Evolutionary conservation across 2,113 vertebrate species (phyloP).

Genomic region (Xenopus borealis): DNA sequence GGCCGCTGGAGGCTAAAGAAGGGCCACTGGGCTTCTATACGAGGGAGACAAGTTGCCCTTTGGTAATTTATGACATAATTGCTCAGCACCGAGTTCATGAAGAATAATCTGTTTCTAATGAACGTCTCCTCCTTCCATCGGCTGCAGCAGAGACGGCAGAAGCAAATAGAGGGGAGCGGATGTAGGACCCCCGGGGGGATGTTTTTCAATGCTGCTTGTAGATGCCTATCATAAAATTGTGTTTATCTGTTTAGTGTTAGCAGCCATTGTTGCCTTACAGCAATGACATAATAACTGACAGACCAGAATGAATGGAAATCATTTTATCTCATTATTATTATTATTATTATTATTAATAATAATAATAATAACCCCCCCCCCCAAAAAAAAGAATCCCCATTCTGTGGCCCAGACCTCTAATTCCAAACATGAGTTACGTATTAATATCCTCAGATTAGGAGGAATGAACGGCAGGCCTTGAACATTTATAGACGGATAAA

Average conservation of each 20-base stretch:
- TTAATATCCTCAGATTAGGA: no score
- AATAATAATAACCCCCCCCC: no score
- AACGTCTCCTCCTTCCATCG: conserved; percentile 25
- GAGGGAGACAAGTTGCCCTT: conserved; percentile 10
- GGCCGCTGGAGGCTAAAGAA: no score
- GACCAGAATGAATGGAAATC: no score
- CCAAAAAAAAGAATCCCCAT: no score
- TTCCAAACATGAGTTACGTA: no score
- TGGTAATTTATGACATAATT: conserved; percentile 44
- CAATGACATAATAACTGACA: conserved; percentile 25
- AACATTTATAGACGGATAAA: no score
- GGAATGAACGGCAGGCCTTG: no score
- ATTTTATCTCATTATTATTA: no score
- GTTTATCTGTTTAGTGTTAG: conserved; percentile 38
- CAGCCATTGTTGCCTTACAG: conserved; percentile 15
- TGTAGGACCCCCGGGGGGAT: not conserved
- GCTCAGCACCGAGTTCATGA: conserved; percentile 20
- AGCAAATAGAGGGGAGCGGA: not conserved
- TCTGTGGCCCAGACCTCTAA: no score
- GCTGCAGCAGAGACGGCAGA: conserved; percentile 3
- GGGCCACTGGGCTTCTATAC: conserved; percentile 3
- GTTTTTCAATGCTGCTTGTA: conserved; percentile 10
- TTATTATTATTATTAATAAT: no score
- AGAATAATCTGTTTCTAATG: conserved; percentile 44
- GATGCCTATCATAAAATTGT: conserved; percentile 38